Evolutionary conservation across 2,113 vertebrate species (phyloP).

Genomic region (Carassius carassius): DNA sequence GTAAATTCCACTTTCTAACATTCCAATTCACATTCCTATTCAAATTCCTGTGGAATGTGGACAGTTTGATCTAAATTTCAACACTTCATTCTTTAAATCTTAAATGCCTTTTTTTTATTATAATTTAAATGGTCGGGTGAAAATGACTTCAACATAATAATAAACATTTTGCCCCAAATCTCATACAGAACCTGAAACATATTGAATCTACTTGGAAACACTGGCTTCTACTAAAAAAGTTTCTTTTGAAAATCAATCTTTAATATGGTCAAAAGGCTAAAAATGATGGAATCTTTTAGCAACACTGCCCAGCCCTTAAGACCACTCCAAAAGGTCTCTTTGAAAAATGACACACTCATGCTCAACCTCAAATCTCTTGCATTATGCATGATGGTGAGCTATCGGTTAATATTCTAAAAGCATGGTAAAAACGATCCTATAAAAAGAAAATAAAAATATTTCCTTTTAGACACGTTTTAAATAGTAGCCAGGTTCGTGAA

Average conservation of each 20-base stretch:
- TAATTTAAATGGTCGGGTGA: not conserved
- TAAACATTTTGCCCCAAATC: not conserved
- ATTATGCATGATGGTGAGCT: slow-evolving; percentile 38
- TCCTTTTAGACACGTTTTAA: not conserved
- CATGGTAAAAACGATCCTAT: not conserved
- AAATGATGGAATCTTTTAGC: not conserved
- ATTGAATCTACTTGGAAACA: not conserved
- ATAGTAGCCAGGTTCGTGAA: not conserved
- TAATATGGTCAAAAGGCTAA: not conserved
- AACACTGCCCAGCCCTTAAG: not conserved
- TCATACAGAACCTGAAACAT: not conserved
- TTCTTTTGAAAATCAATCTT: not conserved
- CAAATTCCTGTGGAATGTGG: not conserved
- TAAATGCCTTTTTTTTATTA: not conserved
- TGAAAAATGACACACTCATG: not conserved
- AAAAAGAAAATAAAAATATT: not conserved
- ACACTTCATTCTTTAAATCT: not conserved
- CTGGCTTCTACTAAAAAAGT: not conserved
- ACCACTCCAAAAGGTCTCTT: not conserved
- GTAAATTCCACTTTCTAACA: not conserved
- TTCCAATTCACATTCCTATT: not conserved
- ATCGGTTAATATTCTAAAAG: slow-evolving; percentile 21
- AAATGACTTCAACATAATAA: not conserved
- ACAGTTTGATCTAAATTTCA: not conserved
- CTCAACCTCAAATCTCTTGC: slow-evolving; percentile 23